Percentiles rank a stretch among this genome's conserved stretches.
These are phyloP conservation scores for Acanthornis magna DNA, from an alignment of 2,797 vertebrate species.

Conservation along the genomic window DNA sequence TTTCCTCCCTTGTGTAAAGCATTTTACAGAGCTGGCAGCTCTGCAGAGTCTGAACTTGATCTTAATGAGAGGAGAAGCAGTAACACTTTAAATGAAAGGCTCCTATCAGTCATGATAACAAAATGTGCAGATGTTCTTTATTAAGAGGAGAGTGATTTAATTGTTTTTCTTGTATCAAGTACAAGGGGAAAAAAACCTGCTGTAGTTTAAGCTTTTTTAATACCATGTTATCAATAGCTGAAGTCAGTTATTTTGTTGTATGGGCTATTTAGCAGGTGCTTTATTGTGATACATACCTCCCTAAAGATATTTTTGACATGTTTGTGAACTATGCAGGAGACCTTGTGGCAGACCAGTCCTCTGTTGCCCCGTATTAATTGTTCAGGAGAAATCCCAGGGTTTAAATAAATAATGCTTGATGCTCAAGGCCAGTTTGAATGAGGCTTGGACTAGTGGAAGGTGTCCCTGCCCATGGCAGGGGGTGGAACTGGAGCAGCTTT, in stretches of 20 bases:
- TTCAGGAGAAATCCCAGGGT: not conserved
- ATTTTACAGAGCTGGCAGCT: constrained; percentile 14
- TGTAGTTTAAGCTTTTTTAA: not conserved
- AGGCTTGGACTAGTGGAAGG: not conserved
- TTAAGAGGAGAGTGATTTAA: not conserved
- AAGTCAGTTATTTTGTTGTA: not conserved
- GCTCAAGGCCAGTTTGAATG: accelerated
- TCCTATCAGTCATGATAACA: not conserved
- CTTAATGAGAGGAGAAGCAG: constrained; percentile 39
- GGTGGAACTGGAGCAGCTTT: not conserved
- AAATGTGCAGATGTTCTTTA: constrained; percentile 41
- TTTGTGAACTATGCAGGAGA: not conserved
- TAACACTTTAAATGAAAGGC: not conserved
- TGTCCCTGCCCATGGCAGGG: not conserved
- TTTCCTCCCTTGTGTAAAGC: constrained; percentile 1
- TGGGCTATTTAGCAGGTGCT: not conserved
- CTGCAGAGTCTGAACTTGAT: constrained; percentile 17
- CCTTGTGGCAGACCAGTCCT: not conserved
- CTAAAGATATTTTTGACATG: not conserved
- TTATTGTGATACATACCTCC: not conserved
- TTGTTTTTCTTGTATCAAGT: not conserved
- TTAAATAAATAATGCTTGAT: not conserved
- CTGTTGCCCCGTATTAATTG: not conserved
- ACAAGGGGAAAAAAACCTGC: not conserved
- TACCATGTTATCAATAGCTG: not conserved